phyloP scores from a whole-genome alignment of 2,888 invertebrate genomes.

The Cepaea hortensis region DNA sequence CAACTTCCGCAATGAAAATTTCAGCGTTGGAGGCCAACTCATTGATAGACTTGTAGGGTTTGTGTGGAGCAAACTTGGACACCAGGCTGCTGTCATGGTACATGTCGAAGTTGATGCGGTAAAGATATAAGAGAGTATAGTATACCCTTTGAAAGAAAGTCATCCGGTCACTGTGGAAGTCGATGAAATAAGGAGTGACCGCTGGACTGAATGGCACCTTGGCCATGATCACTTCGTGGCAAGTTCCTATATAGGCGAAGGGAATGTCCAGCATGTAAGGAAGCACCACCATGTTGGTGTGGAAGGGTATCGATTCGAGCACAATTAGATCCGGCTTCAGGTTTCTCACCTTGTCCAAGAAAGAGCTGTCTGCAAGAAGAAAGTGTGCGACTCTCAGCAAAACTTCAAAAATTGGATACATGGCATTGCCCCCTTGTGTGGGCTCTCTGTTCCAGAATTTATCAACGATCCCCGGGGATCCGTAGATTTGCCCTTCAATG shows the following conservation, averaged over 20 bases:
- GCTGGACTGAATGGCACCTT: slow-evolving; percentile 49
- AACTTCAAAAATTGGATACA: neutral
- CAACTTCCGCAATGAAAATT: no score
- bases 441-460: slow-evolving; percentile 1
- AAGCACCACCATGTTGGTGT: slow-evolving; percentile 46
- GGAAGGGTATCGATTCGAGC: slow-evolving; percentile 45
- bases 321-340: slow-evolving; percentile 49
- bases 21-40: no score
- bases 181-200: slow-evolving; percentile 26
- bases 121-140: slow-evolving; percentile 19
- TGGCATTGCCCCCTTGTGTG: no score
- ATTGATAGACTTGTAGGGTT: no score
- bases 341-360: slow-evolving; percentile 28
- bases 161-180: slow-evolving; percentile 37
- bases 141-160: slow-evolving; percentile 45
- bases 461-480: neutral
- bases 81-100: slow-evolving; percentile 49
- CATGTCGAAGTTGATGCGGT: slow-evolving; percentile 36
- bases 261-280: slow-evolving; percentile 48
- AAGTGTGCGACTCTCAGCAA: neutral
- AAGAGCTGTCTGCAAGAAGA: slow-evolving; percentile 28
- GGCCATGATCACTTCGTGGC: slow-evolving; percentile 36
- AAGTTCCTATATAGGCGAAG: slow-evolving; percentile 49
- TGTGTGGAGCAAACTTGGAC: no score
- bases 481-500: neutral